Conservation (phyloP, 2,888 invertebrate genomes). For the Oscheius sp. region DNA sequence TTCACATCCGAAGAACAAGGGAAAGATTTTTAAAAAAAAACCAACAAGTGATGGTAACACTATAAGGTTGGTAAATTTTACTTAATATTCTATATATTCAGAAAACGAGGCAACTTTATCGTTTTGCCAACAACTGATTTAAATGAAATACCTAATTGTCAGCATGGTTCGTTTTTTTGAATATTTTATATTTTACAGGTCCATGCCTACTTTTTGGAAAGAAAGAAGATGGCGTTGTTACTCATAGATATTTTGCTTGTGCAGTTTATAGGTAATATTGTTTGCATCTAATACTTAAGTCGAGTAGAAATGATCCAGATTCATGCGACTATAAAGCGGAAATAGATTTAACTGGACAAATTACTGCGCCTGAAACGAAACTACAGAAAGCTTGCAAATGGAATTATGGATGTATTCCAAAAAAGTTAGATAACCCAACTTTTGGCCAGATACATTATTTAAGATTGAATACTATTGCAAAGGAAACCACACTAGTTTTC, state of each 20-base stretch:
- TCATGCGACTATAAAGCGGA: conserved; percentile 34
- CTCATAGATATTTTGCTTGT: conserved; percentile 52
- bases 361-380: not conserved
- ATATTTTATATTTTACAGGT: conserved; percentile 40
- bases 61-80: not conserved
- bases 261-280: conserved; percentile 56
- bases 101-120: conserved; percentile 44
- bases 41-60: not conserved
- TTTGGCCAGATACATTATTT: not conserved
- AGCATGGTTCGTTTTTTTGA: conserved; percentile 41
- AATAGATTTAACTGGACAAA: conserved; percentile 16
- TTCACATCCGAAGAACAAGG: conserved; percentile 39
- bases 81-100: conserved; percentile 14
- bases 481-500: conserved; percentile 40
- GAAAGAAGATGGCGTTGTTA: conserved; percentile 31
- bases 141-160: conserved; percentile 44
- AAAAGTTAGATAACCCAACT: conserved; percentile 33
- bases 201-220: conserved; percentile 62
- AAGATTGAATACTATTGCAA: conserved; percentile 45
- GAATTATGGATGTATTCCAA: conserved; percentile 43
- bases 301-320: conserved; percentile 27
- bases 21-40: conserved; percentile 47
- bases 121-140: conserved; percentile 42
- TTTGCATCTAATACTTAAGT: not conserved
- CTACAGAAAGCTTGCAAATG: not conserved